Evolutionary conservation across 2,113 vertebrate genomes (phyloP).

Genomic region (Muntiacus reevesi): DNA sequence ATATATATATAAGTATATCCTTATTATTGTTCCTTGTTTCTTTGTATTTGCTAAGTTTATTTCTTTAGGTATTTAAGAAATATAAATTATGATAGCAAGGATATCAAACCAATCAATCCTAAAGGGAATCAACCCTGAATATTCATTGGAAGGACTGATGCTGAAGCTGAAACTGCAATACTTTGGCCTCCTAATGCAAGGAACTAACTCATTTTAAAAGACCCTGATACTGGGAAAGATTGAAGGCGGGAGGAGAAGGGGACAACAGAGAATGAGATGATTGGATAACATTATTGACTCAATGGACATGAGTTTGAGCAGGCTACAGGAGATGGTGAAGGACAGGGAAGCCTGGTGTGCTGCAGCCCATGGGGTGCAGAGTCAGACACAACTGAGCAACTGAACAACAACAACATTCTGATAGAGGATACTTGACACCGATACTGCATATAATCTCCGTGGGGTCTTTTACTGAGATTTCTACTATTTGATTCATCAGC

Average conservation of each 20-base stretch:
- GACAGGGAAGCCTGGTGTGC: background rate
- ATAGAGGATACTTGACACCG: background rate
- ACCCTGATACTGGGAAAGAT: background rate
- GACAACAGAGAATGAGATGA: background rate
- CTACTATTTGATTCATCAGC: background rate
- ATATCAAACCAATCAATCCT: background rate
- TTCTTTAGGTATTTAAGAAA: background rate
- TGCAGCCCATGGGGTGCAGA: background rate
- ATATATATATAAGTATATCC: background rate
- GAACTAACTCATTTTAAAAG: background rate
- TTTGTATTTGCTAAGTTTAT: background rate
- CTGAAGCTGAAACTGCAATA: background rate
- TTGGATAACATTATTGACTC: background rate
- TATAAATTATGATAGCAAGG: background rate
- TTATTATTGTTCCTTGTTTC: background rate
- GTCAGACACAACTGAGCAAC: background rate
- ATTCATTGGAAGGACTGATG: background rate
- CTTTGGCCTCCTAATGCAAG: background rate
- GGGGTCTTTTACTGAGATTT: background rate
- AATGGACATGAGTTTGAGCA: background rate
- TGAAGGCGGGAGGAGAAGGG: background rate
- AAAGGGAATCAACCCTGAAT: background rate
- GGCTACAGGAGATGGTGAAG: background rate
- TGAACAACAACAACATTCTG: background rate
- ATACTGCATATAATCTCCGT: background rate